Percentiles rank a stretch among this genome's conserved stretches.
These are phyloP conservation scores for Scyliorhinus canicula DNA, from an alignment of 2,797 vertebrate genomes.

Conservation along the genomic window DNA sequence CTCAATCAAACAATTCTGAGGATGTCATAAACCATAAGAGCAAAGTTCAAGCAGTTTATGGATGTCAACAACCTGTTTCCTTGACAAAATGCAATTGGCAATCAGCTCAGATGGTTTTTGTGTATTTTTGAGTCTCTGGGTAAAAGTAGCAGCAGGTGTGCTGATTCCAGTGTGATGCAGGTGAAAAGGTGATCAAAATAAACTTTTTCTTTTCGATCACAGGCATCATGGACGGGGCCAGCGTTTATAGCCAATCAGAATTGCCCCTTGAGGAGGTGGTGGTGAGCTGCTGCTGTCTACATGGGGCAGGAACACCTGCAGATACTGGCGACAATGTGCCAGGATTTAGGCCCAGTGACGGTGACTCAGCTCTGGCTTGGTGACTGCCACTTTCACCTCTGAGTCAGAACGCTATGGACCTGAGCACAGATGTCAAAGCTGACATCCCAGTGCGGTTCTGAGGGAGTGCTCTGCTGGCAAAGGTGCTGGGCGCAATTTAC, in stretches of 20 bases:
- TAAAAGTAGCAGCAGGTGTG: not conserved
- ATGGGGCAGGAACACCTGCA: not conserved
- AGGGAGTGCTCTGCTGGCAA: not conserved
- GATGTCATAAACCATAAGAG: constrained; percentile 4
- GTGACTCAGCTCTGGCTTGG: not conserved
- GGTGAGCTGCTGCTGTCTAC: not conserved
- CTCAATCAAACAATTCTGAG: not conserved
- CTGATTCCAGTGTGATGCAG: not conserved
- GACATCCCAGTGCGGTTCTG: too few species aligned
- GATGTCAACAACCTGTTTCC: not conserved
- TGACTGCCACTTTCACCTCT: not conserved
- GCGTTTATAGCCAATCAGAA: not conserved
- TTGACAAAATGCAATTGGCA: not conserved
- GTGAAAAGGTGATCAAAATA: not conserved
- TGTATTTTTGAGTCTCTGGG: not conserved
- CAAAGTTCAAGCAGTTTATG: not conserved
- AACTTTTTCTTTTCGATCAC: not conserved
- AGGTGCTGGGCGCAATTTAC: too few species aligned
- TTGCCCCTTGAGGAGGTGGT: not conserved
- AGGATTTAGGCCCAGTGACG: not conserved
- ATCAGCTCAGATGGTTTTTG: not conserved
- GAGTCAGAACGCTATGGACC: not conserved
- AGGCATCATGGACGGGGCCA: not conserved
- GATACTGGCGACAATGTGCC: not conserved
- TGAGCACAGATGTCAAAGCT: not conserved